Evolutionary conservation across 2,113 vertebrate species (phyloP).

Genomic region (Aegithalos caudatus): DNA sequence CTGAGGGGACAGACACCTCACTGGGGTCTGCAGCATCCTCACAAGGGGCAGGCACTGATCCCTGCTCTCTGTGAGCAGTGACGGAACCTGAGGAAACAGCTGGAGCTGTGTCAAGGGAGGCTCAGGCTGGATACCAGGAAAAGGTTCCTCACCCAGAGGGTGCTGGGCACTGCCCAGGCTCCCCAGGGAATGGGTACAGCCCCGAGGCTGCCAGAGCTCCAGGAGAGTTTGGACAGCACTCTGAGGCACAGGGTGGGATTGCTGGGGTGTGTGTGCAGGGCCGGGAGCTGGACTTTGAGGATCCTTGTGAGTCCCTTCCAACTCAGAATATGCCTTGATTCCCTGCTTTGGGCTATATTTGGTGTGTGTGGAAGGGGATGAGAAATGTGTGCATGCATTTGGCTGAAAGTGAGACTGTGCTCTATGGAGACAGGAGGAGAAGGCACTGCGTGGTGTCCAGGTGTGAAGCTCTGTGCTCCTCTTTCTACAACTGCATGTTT

Average conservation of each 20-base stretch:
- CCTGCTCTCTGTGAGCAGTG: background rate
- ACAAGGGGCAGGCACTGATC: background rate
- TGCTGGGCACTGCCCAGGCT: background rate
- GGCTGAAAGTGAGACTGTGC: background rate
- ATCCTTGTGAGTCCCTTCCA: background rate
- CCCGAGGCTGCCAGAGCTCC: background rate
- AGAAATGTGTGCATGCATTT: background rate
- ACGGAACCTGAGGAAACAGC: background rate
- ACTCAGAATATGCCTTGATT: background rate
- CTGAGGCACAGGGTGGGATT: background rate
- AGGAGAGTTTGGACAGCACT: accelerated
- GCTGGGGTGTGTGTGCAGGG: background rate
- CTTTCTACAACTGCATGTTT: background rate
- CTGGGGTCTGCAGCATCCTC: background rate
- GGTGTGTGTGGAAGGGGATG: background rate
- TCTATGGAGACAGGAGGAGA: background rate
- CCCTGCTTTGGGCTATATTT: background rate
- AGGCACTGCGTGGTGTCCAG: background rate
- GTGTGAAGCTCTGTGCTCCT: background rate
- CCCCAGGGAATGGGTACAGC: background rate
- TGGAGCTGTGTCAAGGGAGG: background rate
- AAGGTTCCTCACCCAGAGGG: background rate
- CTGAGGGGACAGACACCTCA: background rate
- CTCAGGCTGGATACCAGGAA: background rate
- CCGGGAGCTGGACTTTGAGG: background rate